Evolutionary conservation across 1,140 invertebrate species (phyloP).

Genomic region (Himalopsyche phryganea): DNA sequence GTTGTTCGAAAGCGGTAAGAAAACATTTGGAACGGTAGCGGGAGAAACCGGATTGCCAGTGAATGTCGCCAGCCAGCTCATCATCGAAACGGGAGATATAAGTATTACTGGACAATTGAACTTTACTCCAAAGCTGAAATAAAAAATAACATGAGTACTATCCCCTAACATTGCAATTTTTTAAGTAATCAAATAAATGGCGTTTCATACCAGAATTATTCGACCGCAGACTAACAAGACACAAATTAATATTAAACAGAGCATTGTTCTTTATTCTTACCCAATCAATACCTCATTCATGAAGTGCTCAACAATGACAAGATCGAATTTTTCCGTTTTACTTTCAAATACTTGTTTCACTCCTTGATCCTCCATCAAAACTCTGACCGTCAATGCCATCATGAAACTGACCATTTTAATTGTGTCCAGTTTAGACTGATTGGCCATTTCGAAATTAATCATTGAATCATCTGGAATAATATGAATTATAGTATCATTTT

Average conservation of each 20-base stretch:
- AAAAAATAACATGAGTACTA: no score
- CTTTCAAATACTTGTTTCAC: constrained; percentile 6
- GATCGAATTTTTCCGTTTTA: constrained; percentile 16
- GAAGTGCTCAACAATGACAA: constrained; percentile 28
- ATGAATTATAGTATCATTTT: no score
- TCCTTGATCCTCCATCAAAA: background rate
- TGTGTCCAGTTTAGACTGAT: no score
- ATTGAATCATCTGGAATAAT: no score
- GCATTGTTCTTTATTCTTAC: constrained; percentile 10
- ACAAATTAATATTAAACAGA: background rate
- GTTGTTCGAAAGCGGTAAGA: constrained; percentile 10
- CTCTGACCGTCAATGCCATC: no score
- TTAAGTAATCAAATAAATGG: no score
- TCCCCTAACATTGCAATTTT: no score
- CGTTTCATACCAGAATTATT: no score
- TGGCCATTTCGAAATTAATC: no score
- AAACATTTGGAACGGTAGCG: constrained; percentile 23
- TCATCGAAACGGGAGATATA: constrained; percentile 21
- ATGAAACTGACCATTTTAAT: no score
- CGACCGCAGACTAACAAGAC: no score
- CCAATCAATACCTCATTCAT: constrained; percentile 38
- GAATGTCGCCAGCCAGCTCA: constrained; percentile 21
- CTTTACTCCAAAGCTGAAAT: constrained; percentile 24
- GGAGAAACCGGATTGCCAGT: constrained; percentile 22
- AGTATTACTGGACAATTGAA: constrained; percentile 23